These are phyloP conservation scores for Heliconius sara DNA, from an alignment of 2,888 invertebrate genomes.

Conservation along the genomic window DNA sequence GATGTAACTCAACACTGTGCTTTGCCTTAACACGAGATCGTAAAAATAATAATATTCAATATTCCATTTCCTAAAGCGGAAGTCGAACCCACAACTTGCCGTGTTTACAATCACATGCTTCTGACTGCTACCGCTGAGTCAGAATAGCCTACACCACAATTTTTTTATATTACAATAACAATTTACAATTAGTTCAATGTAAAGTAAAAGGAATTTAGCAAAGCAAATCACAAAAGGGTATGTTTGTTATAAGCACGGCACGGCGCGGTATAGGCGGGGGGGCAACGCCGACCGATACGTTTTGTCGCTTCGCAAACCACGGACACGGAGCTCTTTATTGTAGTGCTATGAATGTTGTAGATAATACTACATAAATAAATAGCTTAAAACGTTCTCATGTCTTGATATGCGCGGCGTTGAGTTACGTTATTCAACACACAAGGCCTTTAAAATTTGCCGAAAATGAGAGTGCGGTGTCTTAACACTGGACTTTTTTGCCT, in stretches of 20 bases:
- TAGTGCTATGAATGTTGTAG: constrained; percentile 12
- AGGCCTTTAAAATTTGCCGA: not conserved
- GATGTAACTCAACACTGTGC: too few relatives aligned
- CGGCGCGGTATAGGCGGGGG: constrained; percentile 44
- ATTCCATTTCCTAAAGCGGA: too few relatives aligned
- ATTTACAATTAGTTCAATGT: not conserved
- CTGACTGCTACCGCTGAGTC: too few relatives aligned
- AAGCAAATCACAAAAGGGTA: constrained; percentile 48
- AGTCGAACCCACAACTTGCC: too few relatives aligned
- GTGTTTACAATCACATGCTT: too few relatives aligned
- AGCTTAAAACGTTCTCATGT: not conserved
- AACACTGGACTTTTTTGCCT: not conserved
- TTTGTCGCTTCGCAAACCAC: constrained; percentile 74
- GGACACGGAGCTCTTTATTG: constrained; percentile 53
- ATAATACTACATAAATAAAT: not conserved
- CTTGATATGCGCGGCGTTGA: not conserved
- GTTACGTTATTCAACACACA: too few relatives aligned
- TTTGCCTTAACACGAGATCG: too few relatives aligned
- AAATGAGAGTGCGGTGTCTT: not conserved
- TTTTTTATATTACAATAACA: too few relatives aligned
- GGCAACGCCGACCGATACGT: constrained; percentile 72
- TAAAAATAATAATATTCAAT: too few relatives aligned
- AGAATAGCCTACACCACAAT: too few relatives aligned
- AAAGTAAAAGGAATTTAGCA: constrained; percentile 43
- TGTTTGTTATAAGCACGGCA: constrained; percentile 47